Evolutionary conservation across 1,140 invertebrate species (phyloP).

Genomic region (Teleogryllus occipitalis): DNA sequence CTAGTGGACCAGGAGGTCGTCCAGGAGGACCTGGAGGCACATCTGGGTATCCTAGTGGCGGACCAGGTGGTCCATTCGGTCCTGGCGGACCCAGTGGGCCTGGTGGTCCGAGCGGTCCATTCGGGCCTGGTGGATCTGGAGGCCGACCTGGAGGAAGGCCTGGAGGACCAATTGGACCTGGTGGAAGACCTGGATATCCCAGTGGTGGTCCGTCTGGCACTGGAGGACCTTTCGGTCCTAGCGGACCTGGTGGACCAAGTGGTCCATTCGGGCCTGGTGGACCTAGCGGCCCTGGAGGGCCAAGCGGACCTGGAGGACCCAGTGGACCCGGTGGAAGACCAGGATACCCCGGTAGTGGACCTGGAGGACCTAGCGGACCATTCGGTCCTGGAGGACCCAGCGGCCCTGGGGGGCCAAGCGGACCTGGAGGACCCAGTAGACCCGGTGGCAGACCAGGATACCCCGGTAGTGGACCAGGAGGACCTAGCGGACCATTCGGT

Average conservation of each 20-base stretch:
- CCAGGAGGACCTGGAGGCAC: conserved; percentile 23
- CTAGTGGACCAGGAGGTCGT: conserved; percentile 20
- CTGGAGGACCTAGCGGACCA: conserved; percentile 23
- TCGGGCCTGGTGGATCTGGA: conserved; percentile 16
- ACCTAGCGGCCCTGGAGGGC: background rate
- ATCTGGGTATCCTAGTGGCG: conserved; percentile 22
- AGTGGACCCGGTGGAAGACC: conserved; percentile 15
- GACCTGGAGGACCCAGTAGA: conserved; percentile 19
- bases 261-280: conserved; percentile 14
- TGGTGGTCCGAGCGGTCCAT: conserved; percentile 9
- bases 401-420: background rate
- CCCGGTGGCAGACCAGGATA: background rate
- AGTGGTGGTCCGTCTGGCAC: background rate
- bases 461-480: background rate
- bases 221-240: conserved; percentile 17
- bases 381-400: conserved; percentile 12
- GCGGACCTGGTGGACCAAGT: conserved; percentile 21
- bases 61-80: conserved; percentile 17
- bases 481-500: conserved; percentile 21
- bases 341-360: background rate
- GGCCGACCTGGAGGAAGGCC: no score
- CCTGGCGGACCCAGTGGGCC: conserved; percentile 19
- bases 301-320: conserved; percentile 15
- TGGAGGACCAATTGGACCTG: conserved; percentile 21
- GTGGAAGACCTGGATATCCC: conserved; percentile 25